These are phyloP conservation scores for Candoia aspera DNA, from an alignment of 2,113 vertebrate genomes.

Conservation along the genomic window DNA sequence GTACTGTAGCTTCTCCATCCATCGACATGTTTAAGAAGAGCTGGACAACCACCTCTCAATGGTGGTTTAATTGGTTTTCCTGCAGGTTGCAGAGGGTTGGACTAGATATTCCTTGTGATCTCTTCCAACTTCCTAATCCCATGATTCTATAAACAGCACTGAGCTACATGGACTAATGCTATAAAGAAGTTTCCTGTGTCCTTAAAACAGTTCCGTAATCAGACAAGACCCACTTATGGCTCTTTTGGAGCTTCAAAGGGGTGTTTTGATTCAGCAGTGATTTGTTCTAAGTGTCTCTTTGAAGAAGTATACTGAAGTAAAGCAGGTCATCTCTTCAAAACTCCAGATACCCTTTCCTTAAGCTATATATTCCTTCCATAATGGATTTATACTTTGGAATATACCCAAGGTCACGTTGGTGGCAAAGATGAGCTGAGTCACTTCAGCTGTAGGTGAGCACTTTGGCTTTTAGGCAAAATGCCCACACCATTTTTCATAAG, in stretches of 20 bases:
- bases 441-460: not conserved
- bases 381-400: not conserved
- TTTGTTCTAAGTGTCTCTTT: not conserved
- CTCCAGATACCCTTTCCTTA: not conserved
- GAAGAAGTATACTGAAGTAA: not conserved
- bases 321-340: not conserved
- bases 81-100: not conserved
- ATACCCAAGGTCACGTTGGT: not conserved
- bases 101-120: not conserved
- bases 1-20: not conserved
- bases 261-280: not conserved
- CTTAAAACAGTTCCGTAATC: not conserved
- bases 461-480: not conserved
- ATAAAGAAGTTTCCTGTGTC: not conserved
- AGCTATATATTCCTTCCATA: not conserved
- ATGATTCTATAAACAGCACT: not conserved
- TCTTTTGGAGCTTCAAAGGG: not conserved
- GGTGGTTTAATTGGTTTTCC: not conserved
- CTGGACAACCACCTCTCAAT: not conserved
- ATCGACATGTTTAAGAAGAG: not conserved
- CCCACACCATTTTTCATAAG: conserved; percentile 42
- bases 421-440: not conserved
- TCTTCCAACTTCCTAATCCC: not conserved
- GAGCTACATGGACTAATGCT: not conserved
- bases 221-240: not conserved